These are phyloP conservation scores for Gymnogyps californianus DNA, from an alignment of 2,113 vertebrate species.

Conservation along the genomic window DNA sequence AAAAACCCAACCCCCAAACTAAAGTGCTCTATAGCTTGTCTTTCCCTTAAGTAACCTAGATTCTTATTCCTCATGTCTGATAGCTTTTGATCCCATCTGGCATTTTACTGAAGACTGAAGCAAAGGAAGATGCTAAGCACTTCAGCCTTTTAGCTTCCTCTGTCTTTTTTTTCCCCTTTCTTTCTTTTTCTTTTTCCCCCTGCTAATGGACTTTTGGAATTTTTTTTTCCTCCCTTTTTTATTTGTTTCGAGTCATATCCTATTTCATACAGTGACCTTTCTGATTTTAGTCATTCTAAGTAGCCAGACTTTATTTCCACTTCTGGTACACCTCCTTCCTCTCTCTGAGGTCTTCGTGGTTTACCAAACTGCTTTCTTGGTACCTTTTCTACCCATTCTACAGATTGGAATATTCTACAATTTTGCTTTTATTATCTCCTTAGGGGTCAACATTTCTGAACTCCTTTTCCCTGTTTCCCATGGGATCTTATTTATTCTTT, in stretches of 20 bases:
- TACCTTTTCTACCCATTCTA: not conserved
- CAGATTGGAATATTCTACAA: not conserved
- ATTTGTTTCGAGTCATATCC: not conserved
- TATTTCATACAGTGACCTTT: not conserved
- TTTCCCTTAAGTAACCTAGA: not conserved
- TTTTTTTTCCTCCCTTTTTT: not conserved
- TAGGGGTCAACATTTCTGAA: not conserved
- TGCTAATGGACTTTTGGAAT: not conserved
- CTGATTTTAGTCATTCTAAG: not conserved
- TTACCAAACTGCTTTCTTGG: not conserved
- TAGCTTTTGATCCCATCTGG: not conserved
- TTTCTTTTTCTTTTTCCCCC: too few relatives aligned
- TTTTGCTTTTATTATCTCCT: not conserved
- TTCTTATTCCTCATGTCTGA: not conserved
- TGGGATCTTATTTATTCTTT: not conserved
- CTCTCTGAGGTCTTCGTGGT: not conserved
- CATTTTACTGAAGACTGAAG: not conserved
- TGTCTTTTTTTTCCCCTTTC: too few relatives aligned
- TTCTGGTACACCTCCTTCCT: not conserved
- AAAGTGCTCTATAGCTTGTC: not conserved
- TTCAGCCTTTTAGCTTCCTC: not conserved
- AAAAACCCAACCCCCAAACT: not conserved
- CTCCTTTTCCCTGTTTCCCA: not conserved
- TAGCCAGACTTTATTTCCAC: not conserved
- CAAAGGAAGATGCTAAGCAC: not conserved